Conservation (phyloP, 2,113 vertebrate species). For the Plecotus auritus region DNA sequence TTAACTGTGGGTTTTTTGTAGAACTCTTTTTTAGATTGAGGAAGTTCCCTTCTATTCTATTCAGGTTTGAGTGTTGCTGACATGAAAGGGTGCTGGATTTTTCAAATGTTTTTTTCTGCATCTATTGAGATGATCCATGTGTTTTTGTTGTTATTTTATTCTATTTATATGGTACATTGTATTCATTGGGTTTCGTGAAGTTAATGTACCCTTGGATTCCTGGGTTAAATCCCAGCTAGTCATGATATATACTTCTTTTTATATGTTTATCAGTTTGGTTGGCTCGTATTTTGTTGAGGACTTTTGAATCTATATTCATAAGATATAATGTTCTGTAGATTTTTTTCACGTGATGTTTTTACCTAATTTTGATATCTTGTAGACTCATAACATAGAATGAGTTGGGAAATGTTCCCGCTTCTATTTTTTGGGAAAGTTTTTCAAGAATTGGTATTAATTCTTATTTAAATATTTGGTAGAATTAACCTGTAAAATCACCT, state of each 20-base stretch:
- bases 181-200: neutral
- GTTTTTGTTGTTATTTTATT: neutral
- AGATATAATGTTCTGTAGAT: neutral
- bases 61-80: neutral
- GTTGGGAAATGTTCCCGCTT: neutral
- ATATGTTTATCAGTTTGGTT: neutral
- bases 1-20: neutral
- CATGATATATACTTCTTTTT: neutral
- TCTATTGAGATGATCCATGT: neutral
- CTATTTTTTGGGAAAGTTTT: neutral
- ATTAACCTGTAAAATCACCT: neutral
- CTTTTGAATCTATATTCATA: neutral
- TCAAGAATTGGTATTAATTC: neutral
- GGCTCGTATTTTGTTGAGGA: neutral
- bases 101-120: neutral
- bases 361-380: neutral
- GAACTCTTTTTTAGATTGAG: neutral
- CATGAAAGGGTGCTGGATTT: neutral
- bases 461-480: neutral
- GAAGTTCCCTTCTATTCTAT: neutral
- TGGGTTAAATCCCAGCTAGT: neutral
- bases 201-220: neutral
- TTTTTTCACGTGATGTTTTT: neutral
- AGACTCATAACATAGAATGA: neutral
- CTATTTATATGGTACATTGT: neutral